phyloP scores from a whole-genome alignment of 2,113 vertebrate species.

The Lasiurus borealis region DNA sequence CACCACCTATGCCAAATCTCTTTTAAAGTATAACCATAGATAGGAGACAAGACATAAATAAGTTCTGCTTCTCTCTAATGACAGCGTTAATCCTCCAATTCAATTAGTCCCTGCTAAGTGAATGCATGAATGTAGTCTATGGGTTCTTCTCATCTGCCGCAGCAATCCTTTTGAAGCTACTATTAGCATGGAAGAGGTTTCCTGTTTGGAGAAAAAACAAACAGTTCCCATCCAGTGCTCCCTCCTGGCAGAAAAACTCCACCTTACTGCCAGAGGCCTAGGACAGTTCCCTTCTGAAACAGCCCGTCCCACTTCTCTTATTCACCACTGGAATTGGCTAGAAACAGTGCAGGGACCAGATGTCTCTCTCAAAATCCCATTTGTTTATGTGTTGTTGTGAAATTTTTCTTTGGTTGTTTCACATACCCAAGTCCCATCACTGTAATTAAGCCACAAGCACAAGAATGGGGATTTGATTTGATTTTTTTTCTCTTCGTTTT shows the following conservation, averaged over 20 bases:
- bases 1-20: background rate
- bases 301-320: background rate
- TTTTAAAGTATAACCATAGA: background rate
- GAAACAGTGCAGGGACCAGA: constrained; percentile 45
- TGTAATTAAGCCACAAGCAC: constrained; percentile 4
- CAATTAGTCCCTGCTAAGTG: constrained; percentile 64
- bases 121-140: constrained; percentile 1
- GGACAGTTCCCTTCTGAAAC: background rate
- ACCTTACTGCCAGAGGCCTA: constrained; percentile 62
- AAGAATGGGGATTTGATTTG: background rate
- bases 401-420: constrained; percentile 38
- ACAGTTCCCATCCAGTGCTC: constrained; percentile 21
- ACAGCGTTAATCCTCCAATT: constrained; percentile 61
- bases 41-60: constrained; percentile 2
- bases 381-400: constrained; percentile 41
- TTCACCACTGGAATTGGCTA: constrained; percentile 12
- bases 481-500: background rate
- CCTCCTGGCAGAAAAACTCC: constrained; percentile 61
- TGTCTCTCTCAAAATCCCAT: background rate
- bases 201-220: constrained; percentile 68
- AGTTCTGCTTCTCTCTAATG: constrained; percentile 49
- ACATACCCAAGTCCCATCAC: background rate
- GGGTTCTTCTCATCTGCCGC: constrained; percentile 64
- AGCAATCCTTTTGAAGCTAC: constrained; percentile 60
- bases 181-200: constrained; percentile 58